A percentile compares a stretch with the other conserved stretches of the same genome.
Conservation (phyloP, 2,113 vertebrate species). For the Silurus meridionalis region DNA sequence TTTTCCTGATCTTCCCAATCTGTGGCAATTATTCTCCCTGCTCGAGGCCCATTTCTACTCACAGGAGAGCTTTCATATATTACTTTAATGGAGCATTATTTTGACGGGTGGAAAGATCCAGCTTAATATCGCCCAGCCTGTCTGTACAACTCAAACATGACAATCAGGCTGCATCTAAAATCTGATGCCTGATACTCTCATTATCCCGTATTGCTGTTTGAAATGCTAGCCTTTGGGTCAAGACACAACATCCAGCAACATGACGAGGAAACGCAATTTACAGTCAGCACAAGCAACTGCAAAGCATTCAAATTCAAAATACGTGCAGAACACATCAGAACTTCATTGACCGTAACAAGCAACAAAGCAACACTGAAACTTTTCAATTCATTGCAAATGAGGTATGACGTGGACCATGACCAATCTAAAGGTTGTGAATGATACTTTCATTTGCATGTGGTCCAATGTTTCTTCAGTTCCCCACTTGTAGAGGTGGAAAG, state of each 20-base stretch:
- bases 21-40: conserved; percentile 29
- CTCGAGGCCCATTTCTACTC: conserved; percentile 30
- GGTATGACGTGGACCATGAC: background rate
- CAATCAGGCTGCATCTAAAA: background rate
- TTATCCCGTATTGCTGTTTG: background rate
- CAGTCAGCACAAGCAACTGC: background rate
- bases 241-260: background rate
- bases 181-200: background rate
- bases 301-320: background rate
- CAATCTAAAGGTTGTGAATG: background rate
- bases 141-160: background rate
- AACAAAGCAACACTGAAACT: background rate
- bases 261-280: background rate
- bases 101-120: conserved; percentile 2
- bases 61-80: conserved; percentile 1
- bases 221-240: background rate
- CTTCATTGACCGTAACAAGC: background rate
- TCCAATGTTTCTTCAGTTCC: background rate
- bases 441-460: background rate
- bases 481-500: background rate
- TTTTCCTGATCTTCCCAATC: conserved; percentile 41
- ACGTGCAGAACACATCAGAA: background rate
- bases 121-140: background rate
- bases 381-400: background rate
- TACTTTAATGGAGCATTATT: conserved; percentile 14